These are phyloP conservation scores for Glossosoma conforme DNA, from an alignment of 1,140 invertebrate genomes.

Conservation along the genomic window DNA sequence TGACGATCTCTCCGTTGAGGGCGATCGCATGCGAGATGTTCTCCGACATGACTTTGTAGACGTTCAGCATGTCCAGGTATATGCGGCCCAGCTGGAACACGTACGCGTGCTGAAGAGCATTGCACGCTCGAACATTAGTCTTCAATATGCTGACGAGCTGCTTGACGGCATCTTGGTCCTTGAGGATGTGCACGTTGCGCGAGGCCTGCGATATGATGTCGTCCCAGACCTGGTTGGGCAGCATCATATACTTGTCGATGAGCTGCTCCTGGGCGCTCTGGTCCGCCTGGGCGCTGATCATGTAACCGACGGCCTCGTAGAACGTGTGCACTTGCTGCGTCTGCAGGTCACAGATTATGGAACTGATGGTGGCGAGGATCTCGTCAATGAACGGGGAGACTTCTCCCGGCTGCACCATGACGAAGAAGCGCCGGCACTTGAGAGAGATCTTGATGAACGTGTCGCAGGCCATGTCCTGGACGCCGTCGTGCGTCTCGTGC, in stretches of 20 bases:
- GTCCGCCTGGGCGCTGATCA: slow-evolving; percentile 95
- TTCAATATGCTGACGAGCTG: slow-evolving; percentile 97
- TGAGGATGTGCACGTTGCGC: slow-evolving; percentile 93
- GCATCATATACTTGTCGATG: slow-evolving; percentile 95
- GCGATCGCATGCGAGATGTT: slow-evolving; percentile 96
- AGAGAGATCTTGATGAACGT: slow-evolving; percentile 99
- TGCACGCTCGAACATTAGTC: slow-evolving; percentile 97
- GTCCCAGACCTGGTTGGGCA: slow-evolving; percentile 99
- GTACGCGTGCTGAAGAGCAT: slow-evolving; percentile 94
- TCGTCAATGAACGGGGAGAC: slow-evolving; percentile 98
- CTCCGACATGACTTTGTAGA: slow-evolving; percentile 98
- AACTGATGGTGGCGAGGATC: slow-evolving; percentile 92
- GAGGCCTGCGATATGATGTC: slow-evolving; percentile 96
- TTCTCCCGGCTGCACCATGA: slow-evolving; percentile 94
- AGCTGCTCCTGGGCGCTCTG: slow-evolving; percentile 83
- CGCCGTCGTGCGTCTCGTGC: slow-evolving; percentile 99
- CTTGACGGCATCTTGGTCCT: slow-evolving; percentile 94
- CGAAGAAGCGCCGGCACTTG: slow-evolving; percentile 97
- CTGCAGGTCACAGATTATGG: slow-evolving; percentile 98
- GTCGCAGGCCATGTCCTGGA: slow-evolving; percentile 99
- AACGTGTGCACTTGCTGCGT: slow-evolving; percentile 99
- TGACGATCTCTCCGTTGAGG: slow-evolving; percentile 91
- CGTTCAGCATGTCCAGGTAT: slow-evolving; percentile 98
- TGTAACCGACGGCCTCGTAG: slow-evolving; percentile 99
- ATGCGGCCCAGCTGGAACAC: slow-evolving; percentile 93